Conservation (phyloP, 2,888 invertebrate genomes). For the Creontiades dilutus region DNA sequence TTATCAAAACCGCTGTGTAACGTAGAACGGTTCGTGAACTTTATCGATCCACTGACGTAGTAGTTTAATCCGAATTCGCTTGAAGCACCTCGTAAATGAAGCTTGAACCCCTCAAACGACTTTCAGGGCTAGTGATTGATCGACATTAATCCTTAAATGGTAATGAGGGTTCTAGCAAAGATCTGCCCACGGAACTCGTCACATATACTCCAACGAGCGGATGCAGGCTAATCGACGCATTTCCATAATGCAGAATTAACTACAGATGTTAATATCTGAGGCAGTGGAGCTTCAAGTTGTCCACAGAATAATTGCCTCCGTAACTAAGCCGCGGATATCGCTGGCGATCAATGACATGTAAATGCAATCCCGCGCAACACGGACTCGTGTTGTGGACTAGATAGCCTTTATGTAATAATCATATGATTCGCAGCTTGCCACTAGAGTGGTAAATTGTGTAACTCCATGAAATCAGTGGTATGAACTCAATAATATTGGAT, state of each 20-base stretch:
- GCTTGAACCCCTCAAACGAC: not conserved
- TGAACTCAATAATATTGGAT: no score
- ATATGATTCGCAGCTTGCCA: conserved; percentile 48
- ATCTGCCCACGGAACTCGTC: not conserved
- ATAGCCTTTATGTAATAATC: conserved; percentile 43
- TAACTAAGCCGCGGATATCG: conserved; percentile 56
- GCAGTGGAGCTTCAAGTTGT: conserved; percentile 56
- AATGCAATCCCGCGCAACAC: conserved; percentile 42
- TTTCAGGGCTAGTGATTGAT: not conserved
- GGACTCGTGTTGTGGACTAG: not conserved
- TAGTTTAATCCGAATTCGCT: no score
- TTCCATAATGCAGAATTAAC: conserved; percentile 63
- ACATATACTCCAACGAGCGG: conserved; percentile 19
- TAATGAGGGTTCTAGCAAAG: not conserved
- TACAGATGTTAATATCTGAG: conserved; percentile 59
- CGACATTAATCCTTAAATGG: not conserved
- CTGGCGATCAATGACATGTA: conserved; percentile 55
- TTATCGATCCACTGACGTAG: not conserved
- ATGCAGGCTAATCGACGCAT: conserved; percentile 47
- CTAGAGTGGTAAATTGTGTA: not conserved
- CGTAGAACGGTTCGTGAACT: not conserved
- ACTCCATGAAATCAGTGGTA: not conserved
- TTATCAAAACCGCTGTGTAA: not conserved
- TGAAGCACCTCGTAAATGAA: no score
- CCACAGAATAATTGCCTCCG: conserved; percentile 57